These are phyloP conservation scores for Solen grandis DNA, from an alignment of 1,140 invertebrate genomes.

Conservation along the genomic window DNA sequence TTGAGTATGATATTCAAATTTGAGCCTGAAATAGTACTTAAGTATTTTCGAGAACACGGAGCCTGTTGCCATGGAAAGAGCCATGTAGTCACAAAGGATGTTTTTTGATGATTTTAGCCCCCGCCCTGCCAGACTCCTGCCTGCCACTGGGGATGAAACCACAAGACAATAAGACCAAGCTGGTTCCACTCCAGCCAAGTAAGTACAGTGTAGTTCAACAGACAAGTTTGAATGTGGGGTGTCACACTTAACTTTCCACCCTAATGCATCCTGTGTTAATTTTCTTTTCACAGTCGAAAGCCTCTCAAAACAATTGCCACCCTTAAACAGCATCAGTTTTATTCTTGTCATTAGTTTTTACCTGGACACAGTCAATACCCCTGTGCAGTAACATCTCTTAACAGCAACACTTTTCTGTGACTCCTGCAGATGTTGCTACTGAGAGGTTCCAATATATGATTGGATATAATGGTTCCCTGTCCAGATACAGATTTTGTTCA, in stretches of 20 bases:
- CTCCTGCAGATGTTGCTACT: no score
- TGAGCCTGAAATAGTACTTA: no score
- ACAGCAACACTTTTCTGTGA: no score
- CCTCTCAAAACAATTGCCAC: neutral
- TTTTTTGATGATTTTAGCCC: constrained; percentile 86
- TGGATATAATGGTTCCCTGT: no score
- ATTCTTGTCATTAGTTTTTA: constrained; percentile 1
- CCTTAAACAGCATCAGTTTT: neutral
- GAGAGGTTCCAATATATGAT: no score
- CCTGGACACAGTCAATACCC: neutral
- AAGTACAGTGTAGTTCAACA: no score
- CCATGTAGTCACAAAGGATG: no score
- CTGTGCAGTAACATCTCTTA: no score
- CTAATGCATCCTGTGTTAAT: neutral
- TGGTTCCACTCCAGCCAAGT: constrained; percentile 90
- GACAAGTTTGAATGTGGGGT: neutral
- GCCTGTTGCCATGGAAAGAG: no score
- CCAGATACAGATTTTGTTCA: no score
- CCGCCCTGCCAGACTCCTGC: constrained; percentile 94
- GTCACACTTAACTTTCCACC: neutral
- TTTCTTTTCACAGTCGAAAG: neutral
- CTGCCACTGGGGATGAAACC: constrained; percentile 97
- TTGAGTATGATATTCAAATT: no score
- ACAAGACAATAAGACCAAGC: constrained; percentile 93
- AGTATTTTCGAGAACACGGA: no score